These are phyloP conservation scores for Cheumatopsyche charites DNA, from an alignment of 1,140 invertebrate genomes.

Conservation along the genomic window DNA sequence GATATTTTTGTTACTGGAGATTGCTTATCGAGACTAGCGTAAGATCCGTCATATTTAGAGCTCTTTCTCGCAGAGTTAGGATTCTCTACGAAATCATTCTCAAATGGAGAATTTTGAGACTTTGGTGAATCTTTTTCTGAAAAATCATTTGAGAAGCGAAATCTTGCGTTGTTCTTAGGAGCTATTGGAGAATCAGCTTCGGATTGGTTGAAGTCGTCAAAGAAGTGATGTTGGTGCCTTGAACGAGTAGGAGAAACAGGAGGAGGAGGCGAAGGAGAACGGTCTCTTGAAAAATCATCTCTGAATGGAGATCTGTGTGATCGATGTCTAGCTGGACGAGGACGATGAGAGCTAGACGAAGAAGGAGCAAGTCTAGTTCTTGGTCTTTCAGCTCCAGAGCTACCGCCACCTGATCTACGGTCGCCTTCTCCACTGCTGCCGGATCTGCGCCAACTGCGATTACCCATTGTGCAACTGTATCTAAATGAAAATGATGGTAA, in stretches of 20 bases:
- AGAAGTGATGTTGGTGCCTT: slow-evolving; percentile 43
- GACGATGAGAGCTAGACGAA: slow-evolving; percentile 49
- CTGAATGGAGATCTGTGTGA: slow-evolving; percentile 50
- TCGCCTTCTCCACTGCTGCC: slow-evolving; percentile 45
- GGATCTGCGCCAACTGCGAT: slow-evolving; percentile 53
- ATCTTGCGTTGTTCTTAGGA: slow-evolving; percentile 51
- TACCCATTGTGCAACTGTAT: slow-evolving; percentile 59
- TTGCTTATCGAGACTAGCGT: slow-evolving; percentile 52
- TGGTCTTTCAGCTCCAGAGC: slow-evolving; percentile 51
- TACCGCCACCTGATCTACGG: slow-evolving; percentile 50
- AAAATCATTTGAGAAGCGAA: slow-evolving; percentile 65
- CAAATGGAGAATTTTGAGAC: slow-evolving; percentile 69
- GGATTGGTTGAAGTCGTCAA: slow-evolving; percentile 46
- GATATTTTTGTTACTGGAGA: slow-evolving; percentile 52
- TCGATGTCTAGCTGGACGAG: slow-evolving; percentile 52
- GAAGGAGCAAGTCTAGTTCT: slow-evolving; percentile 52
- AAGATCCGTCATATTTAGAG: slow-evolving; percentile 51
- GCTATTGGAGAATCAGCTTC: slow-evolving; percentile 45
- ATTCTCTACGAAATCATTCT: slow-evolving; percentile 69
- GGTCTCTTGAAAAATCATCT: slow-evolving; percentile 53
- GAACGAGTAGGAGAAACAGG: slow-evolving; percentile 17
- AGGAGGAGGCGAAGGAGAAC: slow-evolving; percentile 35
- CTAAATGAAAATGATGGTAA: slow-evolving; percentile 41
- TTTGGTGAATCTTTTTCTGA: slow-evolving; percentile 58
- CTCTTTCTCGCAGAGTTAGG: slow-evolving; percentile 50